These are phyloP conservation scores for Sinocyclocheilus grahami DNA, from an alignment of 2,113 vertebrate genomes.

Conservation along the genomic window DNA sequence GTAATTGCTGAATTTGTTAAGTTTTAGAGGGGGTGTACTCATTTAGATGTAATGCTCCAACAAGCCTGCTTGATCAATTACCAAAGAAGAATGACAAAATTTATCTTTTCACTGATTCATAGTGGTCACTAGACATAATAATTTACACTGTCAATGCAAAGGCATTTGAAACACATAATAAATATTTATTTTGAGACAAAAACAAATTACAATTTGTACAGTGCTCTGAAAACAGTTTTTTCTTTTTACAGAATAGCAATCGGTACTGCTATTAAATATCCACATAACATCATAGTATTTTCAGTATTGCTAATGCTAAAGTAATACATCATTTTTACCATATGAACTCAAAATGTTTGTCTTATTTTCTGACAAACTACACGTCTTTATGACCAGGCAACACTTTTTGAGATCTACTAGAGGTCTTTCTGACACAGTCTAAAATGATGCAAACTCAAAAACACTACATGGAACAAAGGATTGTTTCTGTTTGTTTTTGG, in stretches of 20 bases:
- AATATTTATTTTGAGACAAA: conserved; percentile 76
- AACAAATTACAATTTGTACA: conserved; percentile 69
- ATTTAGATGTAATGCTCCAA: no score
- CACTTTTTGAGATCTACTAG: conserved; percentile 45
- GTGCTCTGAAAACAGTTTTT: conserved; percentile 62
- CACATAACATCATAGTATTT: conserved; percentile 53
- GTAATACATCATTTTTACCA: conserved; percentile 51
- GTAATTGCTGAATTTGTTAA: no score
- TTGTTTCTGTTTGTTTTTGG: neutral
- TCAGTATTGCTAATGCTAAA: conserved; percentile 65
- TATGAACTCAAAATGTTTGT: conserved; percentile 41
- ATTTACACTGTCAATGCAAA: conserved; percentile 2
- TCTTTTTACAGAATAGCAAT: conserved; percentile 64
- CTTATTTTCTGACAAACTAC: conserved; percentile 50
- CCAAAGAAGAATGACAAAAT: no score
- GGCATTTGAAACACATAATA: conserved; percentile 72
- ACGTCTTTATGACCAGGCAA: conserved; percentile 50
- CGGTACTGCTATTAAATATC: conserved; percentile 62
- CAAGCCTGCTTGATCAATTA: no score
- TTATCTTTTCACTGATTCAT: neutral
- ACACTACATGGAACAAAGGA: conserved; percentile 26
- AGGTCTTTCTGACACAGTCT: conserved; percentile 41
- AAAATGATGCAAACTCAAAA: conserved; percentile 35
- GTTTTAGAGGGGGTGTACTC: no score
- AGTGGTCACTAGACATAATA: neutral